Evolutionary conservation across 1,140 invertebrate genomes (phyloP).

Genomic region (Drosophila ironensis): DNA sequence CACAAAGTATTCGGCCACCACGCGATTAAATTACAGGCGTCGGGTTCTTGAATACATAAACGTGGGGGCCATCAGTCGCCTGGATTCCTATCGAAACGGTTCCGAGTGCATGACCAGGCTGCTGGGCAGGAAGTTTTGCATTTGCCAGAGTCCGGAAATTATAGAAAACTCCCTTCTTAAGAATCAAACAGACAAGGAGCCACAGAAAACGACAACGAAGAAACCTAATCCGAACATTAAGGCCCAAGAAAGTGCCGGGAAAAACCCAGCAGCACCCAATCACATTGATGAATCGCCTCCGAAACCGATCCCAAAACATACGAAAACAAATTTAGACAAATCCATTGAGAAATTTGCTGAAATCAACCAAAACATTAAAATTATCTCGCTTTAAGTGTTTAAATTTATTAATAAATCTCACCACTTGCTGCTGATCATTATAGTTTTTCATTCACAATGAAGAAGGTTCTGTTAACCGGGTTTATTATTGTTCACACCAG

Average conservation of each 20-base stretch:
- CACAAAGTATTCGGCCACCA: neutral
- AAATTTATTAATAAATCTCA: neutral
- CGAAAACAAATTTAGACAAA: neutral
- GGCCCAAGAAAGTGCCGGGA: neutral
- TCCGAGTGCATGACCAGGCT: neutral
- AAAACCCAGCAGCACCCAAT: neutral
- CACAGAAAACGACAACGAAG: neutral
- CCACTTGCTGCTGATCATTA: neutral
- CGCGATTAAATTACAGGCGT: neutral
- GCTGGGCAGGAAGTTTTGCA: neutral
- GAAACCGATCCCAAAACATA: neutral
- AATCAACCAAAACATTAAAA: neutral
- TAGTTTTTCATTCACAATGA: neutral
- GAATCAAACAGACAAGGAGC: neutral
- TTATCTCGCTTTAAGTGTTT: neutral
- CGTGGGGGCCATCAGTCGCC: neutral
- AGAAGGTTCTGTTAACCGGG: neutral
- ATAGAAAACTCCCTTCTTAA: neutral
- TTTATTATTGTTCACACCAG: no score
- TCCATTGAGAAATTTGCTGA: neutral
- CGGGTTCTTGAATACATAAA: neutral
- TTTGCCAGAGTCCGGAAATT: neutral
- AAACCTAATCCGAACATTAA: neutral
- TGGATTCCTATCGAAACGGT: constrained; percentile 1
- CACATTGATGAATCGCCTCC: neutral